Base-by-base conservation (phyloP, 2,888 invertebrate species). In the Anthophora plumipes region DNA sequence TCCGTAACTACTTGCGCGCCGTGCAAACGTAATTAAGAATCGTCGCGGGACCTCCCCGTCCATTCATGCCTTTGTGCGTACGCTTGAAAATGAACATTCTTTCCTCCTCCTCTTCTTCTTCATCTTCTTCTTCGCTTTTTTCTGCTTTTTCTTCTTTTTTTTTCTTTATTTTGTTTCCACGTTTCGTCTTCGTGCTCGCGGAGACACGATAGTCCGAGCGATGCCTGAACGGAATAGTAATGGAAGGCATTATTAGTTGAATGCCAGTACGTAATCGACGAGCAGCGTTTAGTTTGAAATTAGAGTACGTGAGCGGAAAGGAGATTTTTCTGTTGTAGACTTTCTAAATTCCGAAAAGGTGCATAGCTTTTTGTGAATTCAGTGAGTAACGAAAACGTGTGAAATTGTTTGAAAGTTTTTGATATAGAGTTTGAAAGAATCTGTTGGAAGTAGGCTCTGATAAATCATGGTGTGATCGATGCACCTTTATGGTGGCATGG, bases 211-310 rank as follows among this genome's bases (percentile, higher is more conserved):
- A n/a, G n/a, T 61, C 31, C 61, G 48, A 41, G 41, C 9, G 6
- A 9, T 1, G 20, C 61, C 9, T 39, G 69, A 69, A 31, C 52
- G 52, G 78, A 77, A 79, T 79, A 77, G 69, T 70, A 79, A 77
- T 77, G 43, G 52, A 6, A 22, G 46, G 46, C 20, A 64, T 77
- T 79, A 79, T 79, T 79, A 79, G 78, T 70, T 64, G 78, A 52
- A 69, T 39, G 31, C 52, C 25, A 39, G 12, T 69, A 39, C 64
- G 57, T 77, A 77, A 77, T 64, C 64, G 70, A 59, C 69, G 78
- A 54, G 59, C 78, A 77, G 37, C 78, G 69, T 77, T 79, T 79
- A 77, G 63, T 31, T 77, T 64, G 59, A 78, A 66, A 78, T 79
- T 79, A 77, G 48, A 64, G 70, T 60, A 60, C 78, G 78, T 77